Percentiles rank a stretch among this genome's conserved stretches.
phyloP scores from a whole-genome alignment of 2,113 vertebrate species.

The human region GRCh38 chr9:32414001-32414500 shows the following conservation, averaged over 20 bases:
- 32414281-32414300: conserved; percentile 43
- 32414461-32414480: neutral
- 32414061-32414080: too few species aligned
- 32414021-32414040: too few species aligned
- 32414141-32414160: neutral
- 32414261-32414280: neutral
- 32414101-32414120: too few species aligned
- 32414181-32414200: neutral
- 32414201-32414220: conserved; percentile 23
- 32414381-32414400: neutral
- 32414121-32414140: too few species aligned
- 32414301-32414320: conserved; percentile 6
- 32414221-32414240: conserved; percentile 17
- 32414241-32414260: conserved; percentile 1
- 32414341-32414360: neutral
- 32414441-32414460: neutral
- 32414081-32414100: too few species aligned
- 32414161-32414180: neutral
- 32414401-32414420: conserved; percentile 3
- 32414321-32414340: neutral
- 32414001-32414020: too few species aligned
- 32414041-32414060: too few species aligned
- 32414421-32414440: neutral
- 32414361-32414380: neutral
- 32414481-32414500: neutral